phyloP scores from a whole-genome alignment of 2,113 vertebrate genomes.

The Junco hyemalis region DNA sequence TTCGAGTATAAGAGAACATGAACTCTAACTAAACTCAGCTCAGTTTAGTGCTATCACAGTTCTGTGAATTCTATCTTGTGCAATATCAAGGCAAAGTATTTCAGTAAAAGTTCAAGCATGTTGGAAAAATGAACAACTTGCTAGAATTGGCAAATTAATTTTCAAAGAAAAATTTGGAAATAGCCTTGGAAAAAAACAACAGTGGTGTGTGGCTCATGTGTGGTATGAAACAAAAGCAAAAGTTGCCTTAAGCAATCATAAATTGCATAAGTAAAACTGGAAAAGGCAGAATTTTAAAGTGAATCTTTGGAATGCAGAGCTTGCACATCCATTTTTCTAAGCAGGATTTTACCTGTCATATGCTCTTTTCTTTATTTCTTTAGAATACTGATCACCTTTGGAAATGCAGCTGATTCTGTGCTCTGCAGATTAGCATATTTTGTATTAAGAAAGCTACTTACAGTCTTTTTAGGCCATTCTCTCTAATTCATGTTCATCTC shows the following conservation, averaged over 20 bases:
- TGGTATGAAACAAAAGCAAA: neutral
- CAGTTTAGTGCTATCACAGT: neutral
- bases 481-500: neutral
- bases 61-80: neutral
- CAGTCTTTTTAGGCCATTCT: neutral
- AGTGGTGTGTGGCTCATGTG: neutral
- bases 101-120: neutral
- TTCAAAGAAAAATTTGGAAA: neutral
- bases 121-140: neutral
- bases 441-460: neutral
- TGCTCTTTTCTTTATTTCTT: neutral
- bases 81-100: neutral
- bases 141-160: neutral
- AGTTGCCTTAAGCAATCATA: neutral
- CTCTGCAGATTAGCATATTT: slow-evolving; percentile 5
- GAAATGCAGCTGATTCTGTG: neutral
- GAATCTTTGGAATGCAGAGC: neutral
- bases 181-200: neutral
- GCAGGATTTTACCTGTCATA: neutral
- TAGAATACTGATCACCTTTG: neutral
- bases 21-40: neutral
- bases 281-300: neutral
- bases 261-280: neutral
- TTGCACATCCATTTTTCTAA: neutral
- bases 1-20: neutral